A percentile compares a stretch with the other conserved stretches of the same genome.
Evolutionary conservation across 2,113 vertebrate species (phyloP).

Genomic region (Callithrix jacchus): DNA sequence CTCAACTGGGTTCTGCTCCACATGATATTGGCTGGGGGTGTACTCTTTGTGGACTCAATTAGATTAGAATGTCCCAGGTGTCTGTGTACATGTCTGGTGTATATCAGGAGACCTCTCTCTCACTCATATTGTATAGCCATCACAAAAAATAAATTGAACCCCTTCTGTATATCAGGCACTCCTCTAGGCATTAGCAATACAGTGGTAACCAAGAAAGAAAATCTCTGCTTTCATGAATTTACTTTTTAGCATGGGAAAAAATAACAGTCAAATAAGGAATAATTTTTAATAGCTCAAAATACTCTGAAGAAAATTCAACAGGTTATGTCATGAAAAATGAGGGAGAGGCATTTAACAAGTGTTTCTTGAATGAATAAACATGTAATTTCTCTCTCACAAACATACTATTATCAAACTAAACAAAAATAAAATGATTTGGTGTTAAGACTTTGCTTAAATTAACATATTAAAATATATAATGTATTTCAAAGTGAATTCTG

Average conservation of each 20-base stretch:
- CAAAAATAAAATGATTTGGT: not conserved
- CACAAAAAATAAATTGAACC: not conserved
- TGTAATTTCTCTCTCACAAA: conserved; percentile 3
- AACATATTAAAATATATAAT: not conserved
- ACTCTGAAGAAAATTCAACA: not conserved
- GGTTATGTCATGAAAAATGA: not conserved
- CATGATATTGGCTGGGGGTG: not conserved
- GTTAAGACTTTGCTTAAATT: not conserved
- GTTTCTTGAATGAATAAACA: not conserved
- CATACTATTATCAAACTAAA: not conserved
- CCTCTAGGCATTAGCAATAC: not conserved
- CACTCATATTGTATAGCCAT: not conserved
- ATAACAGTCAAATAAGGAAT: not conserved
- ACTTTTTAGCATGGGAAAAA: not conserved
- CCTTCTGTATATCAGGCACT: not conserved
- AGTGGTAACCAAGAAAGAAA: not conserved
- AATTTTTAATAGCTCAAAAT: not conserved
- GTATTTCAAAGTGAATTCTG: not conserved
- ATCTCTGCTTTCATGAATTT: not conserved
- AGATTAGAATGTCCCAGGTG: not conserved
- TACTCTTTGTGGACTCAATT: not conserved
- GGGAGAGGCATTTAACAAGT: not conserved
- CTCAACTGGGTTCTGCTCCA: not conserved
- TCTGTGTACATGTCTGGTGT: not conserved
- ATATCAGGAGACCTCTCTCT: not conserved